Base-by-base conservation (phyloP, 2,888 invertebrate genomes). In the Eumacrocentrus americanus region DNA sequence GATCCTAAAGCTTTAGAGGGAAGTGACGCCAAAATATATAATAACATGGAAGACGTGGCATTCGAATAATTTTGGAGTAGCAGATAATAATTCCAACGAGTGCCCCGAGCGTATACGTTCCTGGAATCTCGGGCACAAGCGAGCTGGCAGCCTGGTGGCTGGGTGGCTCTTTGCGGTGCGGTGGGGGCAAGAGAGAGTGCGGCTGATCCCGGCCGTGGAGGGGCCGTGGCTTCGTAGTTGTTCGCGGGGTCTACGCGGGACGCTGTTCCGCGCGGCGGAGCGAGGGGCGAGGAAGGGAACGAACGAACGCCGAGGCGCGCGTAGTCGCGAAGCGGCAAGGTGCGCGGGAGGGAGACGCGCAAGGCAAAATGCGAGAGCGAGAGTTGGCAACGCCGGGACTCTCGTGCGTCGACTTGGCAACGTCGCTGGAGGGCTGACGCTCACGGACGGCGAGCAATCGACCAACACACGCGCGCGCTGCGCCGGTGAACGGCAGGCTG, bases 401-500 rank as follows among this genome's bases (percentile, higher is more conserved):
- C n/a, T n/a, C n/a, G n/a, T n/a, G n/a, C n/a, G 52, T 25, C 7
- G 47, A 53, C 23, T 60, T 46, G 67, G 63, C 67, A 67, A 66
- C 63, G 53, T 42, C 38, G 66, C 53, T 12, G 7, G 7, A 35
- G 51, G 37, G 37, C 48, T 53, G 58, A 40, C 55, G 61, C 55
- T 74, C 77, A 76, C 70, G 74, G 70, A 74, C 72, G 67, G 68
- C 65, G 66, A 67, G 68, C 72, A 67, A 77, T 76, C 76, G 76
- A 76, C 73, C 75, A 72, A 74, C 75, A 72, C 72, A 70, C 65
- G 48, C 64, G 25, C 60, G 25, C 44, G 52, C 40, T 61, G 68
- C 62, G 65, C 70, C 74, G 72, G 74, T 76, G 77, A 78, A 78
- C 74, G 75, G 73, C 72, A 61, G 72, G 70, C 65, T 72, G 69